phyloP scores from a whole-genome alignment of 2,888 invertebrate genomes.

The Drosophila recens region DNA sequence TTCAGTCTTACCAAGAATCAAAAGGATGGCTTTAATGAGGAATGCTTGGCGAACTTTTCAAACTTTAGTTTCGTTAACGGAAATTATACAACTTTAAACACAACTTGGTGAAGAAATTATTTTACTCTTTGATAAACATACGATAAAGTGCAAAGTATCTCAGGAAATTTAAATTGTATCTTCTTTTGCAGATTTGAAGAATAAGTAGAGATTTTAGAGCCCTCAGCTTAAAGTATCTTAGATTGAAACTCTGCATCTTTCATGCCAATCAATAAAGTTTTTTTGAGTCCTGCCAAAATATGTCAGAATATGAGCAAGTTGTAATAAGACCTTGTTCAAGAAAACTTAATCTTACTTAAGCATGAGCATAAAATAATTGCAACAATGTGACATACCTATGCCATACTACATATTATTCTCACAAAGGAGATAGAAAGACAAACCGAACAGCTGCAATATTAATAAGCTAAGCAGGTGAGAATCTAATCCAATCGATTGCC shows the following conservation, averaged over 20 bases:
- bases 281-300: background rate
- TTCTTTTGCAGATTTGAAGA: background rate
- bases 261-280: background rate
- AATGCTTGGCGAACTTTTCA: constrained; percentile 18
- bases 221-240: background rate
- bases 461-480: constrained; percentile 47
- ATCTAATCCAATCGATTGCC: constrained; percentile 55
- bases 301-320: background rate
- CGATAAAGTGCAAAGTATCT: background rate
- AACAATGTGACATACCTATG: too few species aligned
- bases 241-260: background rate
- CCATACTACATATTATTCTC: too few species aligned
- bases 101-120: constrained; percentile 6
- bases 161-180: background rate
- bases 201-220: background rate
- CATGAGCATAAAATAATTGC: background rate
- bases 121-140: background rate
- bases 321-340: background rate
- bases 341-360: background rate
- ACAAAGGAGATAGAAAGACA: background rate
- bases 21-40: constrained; percentile 22
- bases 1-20: background rate
- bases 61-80: constrained; percentile 5
- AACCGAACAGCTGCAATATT: constrained; percentile 9
- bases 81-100: constrained; percentile 14